phyloP scores from a whole-genome alignment of 1,140 invertebrate species.

The Drosophila sproati region DNA sequence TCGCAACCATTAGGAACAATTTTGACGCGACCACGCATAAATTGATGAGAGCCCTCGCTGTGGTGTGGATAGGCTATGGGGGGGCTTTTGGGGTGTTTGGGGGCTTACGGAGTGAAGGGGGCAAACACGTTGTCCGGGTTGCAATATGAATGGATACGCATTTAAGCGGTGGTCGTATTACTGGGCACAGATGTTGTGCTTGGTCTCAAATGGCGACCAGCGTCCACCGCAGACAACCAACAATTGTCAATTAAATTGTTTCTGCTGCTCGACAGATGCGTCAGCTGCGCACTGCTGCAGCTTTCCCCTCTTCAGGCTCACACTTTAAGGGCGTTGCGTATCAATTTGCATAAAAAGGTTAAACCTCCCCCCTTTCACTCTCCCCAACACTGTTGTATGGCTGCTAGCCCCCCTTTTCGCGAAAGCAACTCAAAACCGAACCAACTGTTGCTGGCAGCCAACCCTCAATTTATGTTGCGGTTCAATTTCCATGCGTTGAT shows the following conservation, averaged over 20 bases:
- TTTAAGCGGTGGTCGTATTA: constrained; percentile 26
- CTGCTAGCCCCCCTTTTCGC: too few species aligned
- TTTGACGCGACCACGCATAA: constrained; percentile 53
- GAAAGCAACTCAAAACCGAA: constrained; percentile 4
- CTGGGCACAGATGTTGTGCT: constrained; percentile 17
- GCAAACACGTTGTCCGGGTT: constrained; percentile 1
- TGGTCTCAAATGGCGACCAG: constrained; percentile 38
- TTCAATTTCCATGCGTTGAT: constrained; percentile 58
- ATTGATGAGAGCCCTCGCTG: constrained; percentile 34
- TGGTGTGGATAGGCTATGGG: constrained; percentile 15
- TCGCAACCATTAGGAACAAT: constrained; percentile 44
- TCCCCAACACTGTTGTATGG: too few species aligned
- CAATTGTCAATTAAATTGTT: constrained; percentile 70
- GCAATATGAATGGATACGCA: constrained; percentile 26
- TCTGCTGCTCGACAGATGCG: constrained; percentile 14
- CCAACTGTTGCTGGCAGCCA: constrained; percentile 58
- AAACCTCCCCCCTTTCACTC: constrained; percentile 11
- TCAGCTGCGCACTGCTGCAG: neutral
- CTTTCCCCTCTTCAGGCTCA: neutral
- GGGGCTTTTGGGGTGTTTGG: constrained; percentile 13
- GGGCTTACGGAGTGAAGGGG: neutral
- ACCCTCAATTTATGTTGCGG: constrained; percentile 14
- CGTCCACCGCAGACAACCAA: constrained; percentile 44
- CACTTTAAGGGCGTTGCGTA: constrained; percentile 37
- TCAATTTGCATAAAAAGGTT: constrained; percentile 72